These are phyloP conservation scores for Pygocentrus nattereri DNA, from an alignment of 2,797 vertebrate species.

Conservation along the genomic window DNA sequence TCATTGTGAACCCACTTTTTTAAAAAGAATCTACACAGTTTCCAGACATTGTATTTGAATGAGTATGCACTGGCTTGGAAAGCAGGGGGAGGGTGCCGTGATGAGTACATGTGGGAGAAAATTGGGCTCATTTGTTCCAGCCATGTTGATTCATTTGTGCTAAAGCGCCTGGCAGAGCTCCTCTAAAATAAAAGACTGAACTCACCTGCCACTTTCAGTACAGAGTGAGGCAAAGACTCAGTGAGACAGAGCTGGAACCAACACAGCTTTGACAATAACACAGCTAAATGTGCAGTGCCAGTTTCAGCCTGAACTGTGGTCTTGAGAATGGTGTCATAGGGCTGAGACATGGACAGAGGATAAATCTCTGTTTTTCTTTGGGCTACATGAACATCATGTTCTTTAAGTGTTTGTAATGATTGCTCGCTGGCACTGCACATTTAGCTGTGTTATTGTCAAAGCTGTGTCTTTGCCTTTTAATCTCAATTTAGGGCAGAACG, in stretches of 20 bases:
- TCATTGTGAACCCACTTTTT: background rate
- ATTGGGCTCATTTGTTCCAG: constrained; percentile 69
- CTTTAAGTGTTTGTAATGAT: background rate
- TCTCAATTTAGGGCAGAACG: too few species aligned
- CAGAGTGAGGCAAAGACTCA: constrained; percentile 59
- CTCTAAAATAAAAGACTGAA: constrained; percentile 76
- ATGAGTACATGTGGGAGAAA: constrained; percentile 72
- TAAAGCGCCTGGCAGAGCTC: constrained; percentile 66
- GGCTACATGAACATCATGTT: background rate
- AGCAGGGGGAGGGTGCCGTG: constrained; percentile 49
- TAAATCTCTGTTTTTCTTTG: background rate
- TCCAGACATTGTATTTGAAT: constrained; percentile 20
- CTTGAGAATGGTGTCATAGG: background rate
- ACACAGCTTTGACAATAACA: constrained; percentile 53
- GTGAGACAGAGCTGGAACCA: constrained; percentile 50
- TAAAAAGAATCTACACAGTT: constrained; percentile 8
- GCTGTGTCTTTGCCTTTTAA: too few species aligned
- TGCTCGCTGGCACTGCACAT: too few species aligned
- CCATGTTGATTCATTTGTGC: constrained; percentile 80
- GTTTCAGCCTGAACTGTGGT: background rate
- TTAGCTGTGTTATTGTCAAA: too few species aligned
- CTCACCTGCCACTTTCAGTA: constrained; percentile 83
- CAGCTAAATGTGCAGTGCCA: constrained; percentile 13
- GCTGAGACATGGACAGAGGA: background rate
- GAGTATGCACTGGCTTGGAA: constrained; percentile 40